Conservation (phyloP, 2,888 invertebrate species). For the Cataglyphis rosenhaueri region DNA sequence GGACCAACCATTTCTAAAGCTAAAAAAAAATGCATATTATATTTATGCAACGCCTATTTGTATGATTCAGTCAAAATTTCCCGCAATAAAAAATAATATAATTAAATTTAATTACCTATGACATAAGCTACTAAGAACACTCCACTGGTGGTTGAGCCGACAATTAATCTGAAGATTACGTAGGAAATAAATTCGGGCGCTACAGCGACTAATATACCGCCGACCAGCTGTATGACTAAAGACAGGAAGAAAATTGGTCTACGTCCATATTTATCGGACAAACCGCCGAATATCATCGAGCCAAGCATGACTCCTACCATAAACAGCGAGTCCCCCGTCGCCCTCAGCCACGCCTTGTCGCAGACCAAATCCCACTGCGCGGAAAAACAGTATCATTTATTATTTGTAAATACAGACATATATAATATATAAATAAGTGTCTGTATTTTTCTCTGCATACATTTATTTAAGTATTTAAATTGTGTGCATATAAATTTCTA, state of each 20-base stretch:
- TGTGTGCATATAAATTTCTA: neutral
- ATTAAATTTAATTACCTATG: conserved; percentile 87
- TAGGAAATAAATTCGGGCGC: conserved; percentile 90
- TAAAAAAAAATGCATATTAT: conserved; percentile 74
- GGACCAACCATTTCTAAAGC: conserved; percentile 91
- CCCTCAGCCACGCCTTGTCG: conserved; percentile 88
- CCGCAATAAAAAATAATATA: neutral
- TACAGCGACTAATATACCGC: conserved; percentile 89
- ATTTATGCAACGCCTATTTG: neutral
- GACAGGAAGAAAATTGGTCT: conserved; percentile 91
- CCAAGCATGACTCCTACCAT: conserved; percentile 92
- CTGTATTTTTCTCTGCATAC: too few relatives aligned
- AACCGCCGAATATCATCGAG: conserved; percentile 90
- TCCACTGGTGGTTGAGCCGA: conserved; percentile 92
- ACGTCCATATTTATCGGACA: conserved; percentile 91
- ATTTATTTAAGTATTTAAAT: neutral
- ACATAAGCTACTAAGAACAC: conserved; percentile 93
- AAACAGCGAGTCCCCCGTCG: conserved; percentile 89
- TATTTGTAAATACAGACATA: neutral
- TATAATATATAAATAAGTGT: too few relatives aligned
- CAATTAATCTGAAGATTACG: conserved; percentile 88
- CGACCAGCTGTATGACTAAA: conserved; percentile 89
- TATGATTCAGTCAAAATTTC: neutral
- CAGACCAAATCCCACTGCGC: conserved; percentile 90
- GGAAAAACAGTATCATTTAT: conserved; percentile 18